Conservation (phyloP, 2,113 vertebrate genomes). For the Corydoras maculifer region DNA sequence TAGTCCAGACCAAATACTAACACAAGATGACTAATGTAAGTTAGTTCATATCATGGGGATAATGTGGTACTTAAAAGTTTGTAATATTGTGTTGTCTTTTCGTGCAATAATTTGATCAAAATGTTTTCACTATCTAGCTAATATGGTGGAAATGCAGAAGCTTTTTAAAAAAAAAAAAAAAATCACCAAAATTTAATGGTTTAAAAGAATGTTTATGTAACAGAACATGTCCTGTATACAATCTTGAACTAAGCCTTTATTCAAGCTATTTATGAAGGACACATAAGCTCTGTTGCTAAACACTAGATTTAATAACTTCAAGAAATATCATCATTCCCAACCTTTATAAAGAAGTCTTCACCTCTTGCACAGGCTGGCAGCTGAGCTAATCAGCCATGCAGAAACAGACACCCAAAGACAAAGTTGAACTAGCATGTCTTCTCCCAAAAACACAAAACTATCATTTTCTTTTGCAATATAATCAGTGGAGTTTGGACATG, state of each 20-base stretch:
- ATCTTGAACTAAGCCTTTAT: background rate
- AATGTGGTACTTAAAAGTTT: no score
- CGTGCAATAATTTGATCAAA: background rate
- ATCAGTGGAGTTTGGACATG: background rate
- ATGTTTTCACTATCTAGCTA: background rate
- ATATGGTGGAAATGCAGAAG: no score
- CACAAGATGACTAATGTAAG: background rate
- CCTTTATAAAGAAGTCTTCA: constrained; percentile 27
- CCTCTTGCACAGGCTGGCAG: constrained; percentile 7
- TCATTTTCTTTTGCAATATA: background rate
- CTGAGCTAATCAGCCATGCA: constrained; percentile 24
- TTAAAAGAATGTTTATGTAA: background rate
- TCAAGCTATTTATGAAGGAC: constrained; percentile 1
- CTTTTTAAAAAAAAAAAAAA: background rate
- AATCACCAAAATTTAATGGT: no score
- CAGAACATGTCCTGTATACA: background rate
- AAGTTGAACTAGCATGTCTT: background rate
- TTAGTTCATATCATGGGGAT: no score
- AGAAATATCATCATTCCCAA: constrained; percentile 13
- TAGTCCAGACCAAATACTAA: background rate
- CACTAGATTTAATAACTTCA: constrained; percentile 9
- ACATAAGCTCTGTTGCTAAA: background rate
- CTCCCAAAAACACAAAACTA: background rate
- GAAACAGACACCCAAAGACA: constrained; percentile 8
- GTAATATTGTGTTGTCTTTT: no score